Base-by-base conservation (phyloP, 2,888 invertebrate genomes). In the Rhamnusium bicolor region DNA sequence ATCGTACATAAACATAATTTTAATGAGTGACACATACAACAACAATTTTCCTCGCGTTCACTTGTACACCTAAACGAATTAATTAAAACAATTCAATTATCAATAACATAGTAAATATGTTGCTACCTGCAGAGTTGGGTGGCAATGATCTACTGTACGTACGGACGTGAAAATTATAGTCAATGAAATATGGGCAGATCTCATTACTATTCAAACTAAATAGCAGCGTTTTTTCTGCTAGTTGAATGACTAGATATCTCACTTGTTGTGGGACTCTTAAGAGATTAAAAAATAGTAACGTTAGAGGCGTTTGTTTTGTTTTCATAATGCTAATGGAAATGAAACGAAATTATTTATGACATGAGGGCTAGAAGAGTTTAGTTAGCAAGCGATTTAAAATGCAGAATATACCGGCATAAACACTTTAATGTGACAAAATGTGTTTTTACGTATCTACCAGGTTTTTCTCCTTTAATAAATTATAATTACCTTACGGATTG, bases 181-280 rank as follows among this genome's bases (percentile, higher is more conserved):
- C 19, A 67, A 67, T 67, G 54, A 67, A 46, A 67, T 56, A 67
- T 67, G 67, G 67, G 56, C 12, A 67, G 46, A 67, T 40, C 67
- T 67, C 56, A 67, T 67, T 67, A 40, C 21, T 56, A 67, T 67
- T 67, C 67, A 67, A 53, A 29, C 18, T 51, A 18, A 18, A 51
- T 51, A 51, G 65, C 65, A 8, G 53, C 27, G 32, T 29, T 53
- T 56, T 61, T 40, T 18, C 27, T 14, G 61, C 46, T 18, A 40
- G 40, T n/a, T 54, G 66, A 66, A 65, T 65, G 63, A 46, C 14
- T 49, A 29, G 29, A 16, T 51, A 27, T 18, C 65, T 16, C 27
- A 8, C 16, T 61, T 65, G 16, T 51, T 29, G 65, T 65, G 51
- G 29, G 65, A 65, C 51, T 32, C 27, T 62, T 10, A 7, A 4